Conservation (phyloP, 1,140 invertebrate genomes). For the Ooceraea biroi region DNA sequence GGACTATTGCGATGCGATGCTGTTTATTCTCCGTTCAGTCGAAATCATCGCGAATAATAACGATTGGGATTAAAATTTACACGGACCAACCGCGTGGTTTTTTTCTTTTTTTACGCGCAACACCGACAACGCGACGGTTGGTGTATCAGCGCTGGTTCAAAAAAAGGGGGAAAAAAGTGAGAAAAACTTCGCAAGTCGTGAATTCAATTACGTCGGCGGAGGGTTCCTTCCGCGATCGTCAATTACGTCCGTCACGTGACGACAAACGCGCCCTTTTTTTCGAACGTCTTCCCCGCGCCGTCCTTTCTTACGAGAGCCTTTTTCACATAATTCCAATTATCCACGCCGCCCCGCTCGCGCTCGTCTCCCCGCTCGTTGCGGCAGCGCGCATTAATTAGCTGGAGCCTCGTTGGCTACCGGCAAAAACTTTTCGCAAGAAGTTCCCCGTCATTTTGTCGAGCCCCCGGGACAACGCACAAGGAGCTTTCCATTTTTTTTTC, state of each 20-base stretch:
- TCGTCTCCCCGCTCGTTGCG: conserved; percentile 44
- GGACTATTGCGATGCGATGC: too few species aligned
- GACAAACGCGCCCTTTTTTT: conserved; percentile 75
- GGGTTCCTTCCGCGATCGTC: conserved; percentile 74
- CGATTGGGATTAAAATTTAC: not conserved
- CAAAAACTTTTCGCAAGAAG: conserved; percentile 73
- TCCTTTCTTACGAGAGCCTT: conserved; percentile 74
- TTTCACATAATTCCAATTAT: conserved; percentile 85
- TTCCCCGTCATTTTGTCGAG: conserved; percentile 76
- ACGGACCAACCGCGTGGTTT: not conserved
- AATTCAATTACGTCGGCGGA: conserved; percentile 82
- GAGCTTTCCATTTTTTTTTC: conserved; percentile 59
- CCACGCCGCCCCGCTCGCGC: conserved; percentile 74
- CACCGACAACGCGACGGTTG: conserved; percentile 16
- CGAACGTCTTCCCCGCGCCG: conserved; percentile 17
- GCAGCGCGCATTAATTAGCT: conserved; percentile 83
- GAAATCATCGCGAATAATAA: not conserved
- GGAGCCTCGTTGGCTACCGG: conserved; percentile 70
- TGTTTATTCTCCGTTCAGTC: not conserved
- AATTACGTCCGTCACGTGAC: conserved; percentile 84
- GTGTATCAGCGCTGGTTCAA: not conserved
- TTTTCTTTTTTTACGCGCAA: conserved; percentile 1
- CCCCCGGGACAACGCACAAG: conserved; percentile 68
- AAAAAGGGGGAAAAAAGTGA: not conserved
- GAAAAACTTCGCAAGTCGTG: conserved; percentile 77